These are phyloP conservation scores for Dromococcyx pavoninus DNA, from an alignment of 2,797 vertebrate species.

Conservation along the genomic window DNA sequence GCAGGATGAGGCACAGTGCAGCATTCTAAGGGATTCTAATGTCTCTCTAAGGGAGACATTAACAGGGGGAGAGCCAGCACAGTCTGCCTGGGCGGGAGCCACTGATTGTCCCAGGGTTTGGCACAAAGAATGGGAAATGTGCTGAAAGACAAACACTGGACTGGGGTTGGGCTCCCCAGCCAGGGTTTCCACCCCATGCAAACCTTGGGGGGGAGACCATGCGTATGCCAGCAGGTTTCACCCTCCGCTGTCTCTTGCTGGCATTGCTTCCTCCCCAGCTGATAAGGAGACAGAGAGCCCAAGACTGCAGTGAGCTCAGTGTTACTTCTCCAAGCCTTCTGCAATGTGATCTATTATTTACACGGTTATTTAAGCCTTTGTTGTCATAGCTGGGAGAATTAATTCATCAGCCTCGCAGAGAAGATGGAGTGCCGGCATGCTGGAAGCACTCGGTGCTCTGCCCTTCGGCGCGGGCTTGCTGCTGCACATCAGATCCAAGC, in stretches of 20 bases:
- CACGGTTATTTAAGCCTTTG: not conserved
- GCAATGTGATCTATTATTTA: not conserved
- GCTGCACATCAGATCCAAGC: not conserved
- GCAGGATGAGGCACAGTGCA: rapidly evolving
- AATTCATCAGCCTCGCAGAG: not conserved
- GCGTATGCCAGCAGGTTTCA: not conserved
- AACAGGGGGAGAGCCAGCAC: not conserved
- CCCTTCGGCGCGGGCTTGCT: not conserved
- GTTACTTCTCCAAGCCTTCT: not conserved
- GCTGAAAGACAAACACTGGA: not conserved
- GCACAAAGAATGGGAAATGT: rapidly evolving
- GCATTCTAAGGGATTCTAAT: not conserved
- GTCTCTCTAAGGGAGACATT: rapidly evolving
- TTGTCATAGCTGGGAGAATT: not conserved
- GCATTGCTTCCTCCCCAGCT: rapidly evolving
- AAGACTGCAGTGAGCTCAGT: rapidly evolving
- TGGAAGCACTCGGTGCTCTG: not conserved
- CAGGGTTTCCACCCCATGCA: rapidly evolving
- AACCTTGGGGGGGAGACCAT: not conserved
- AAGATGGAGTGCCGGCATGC: not conserved
- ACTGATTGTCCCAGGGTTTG: not conserved
- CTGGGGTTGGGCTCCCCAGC: not conserved
- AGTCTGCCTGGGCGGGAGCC: not conserved
- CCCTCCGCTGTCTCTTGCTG: not conserved
- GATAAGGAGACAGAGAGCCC: not conserved